Evolutionary conservation across 2,888 invertebrate genomes (phyloP).

Genomic region (Syrphus vitripennis): DNA sequence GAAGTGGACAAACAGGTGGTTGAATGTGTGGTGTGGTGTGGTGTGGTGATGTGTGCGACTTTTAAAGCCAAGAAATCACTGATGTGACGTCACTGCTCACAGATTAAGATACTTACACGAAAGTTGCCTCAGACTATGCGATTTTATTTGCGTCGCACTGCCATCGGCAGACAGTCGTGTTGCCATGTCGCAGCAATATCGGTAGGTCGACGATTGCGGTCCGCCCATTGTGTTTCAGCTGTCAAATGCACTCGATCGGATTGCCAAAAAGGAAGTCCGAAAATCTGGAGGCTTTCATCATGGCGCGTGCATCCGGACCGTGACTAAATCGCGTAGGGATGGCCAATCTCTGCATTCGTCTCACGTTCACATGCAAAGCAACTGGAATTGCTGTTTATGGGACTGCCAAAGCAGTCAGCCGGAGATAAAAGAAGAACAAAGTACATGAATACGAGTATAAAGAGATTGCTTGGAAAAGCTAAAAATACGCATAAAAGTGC

Average conservation of each 20-base stretch:
- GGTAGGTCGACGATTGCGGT: conserved; percentile 17
- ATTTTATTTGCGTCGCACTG: not conserved
- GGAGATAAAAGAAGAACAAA: conserved; percentile 36
- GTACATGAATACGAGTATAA: not conserved
- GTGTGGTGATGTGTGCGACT: not conserved
- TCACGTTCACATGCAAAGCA: conserved; percentile 57
- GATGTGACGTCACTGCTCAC: conserved; percentile 61
- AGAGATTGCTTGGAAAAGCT: conserved; percentile 34
- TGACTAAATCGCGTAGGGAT: conserved; percentile 56
- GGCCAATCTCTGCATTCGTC: conserved; percentile 34
- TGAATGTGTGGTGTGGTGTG: not conserved
- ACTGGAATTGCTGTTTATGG: conserved; percentile 59
- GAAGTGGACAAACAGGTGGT: conserved; percentile 63
- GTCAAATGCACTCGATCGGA: conserved; percentile 33
- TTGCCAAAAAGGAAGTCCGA: conserved; percentile 62
- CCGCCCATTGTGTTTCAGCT: conserved; percentile 47
- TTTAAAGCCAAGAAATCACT: conserved; percentile 19
- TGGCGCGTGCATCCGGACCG: conserved; percentile 61
- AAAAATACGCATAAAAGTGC: conserved; percentile 53
- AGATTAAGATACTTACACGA: conserved; percentile 24
- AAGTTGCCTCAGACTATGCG: conserved; percentile 51
- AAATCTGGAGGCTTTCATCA: conserved; percentile 63
- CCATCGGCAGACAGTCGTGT: not conserved
- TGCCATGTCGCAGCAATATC: not conserved
- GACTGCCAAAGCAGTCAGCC: conserved; percentile 13